phyloP scores from a whole-genome alignment of 2,113 vertebrate genomes.

The Charadrius vociferus region DNA sequence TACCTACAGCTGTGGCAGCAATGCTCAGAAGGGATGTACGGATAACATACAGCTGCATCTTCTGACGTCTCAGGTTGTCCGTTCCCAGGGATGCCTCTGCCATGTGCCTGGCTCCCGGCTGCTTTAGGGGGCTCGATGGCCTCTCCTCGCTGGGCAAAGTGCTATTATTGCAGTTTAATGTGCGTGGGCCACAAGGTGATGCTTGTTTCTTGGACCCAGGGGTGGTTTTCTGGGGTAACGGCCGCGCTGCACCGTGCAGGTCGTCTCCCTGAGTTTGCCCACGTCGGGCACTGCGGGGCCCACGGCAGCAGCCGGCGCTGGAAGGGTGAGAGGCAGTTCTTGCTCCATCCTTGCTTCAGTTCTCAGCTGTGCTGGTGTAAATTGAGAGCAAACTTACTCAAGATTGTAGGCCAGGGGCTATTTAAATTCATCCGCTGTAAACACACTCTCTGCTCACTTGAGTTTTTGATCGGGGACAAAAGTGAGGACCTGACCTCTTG shows the following conservation, averaged over 20 bases:
- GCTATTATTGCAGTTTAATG: not conserved
- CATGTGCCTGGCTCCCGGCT: rapidly evolving
- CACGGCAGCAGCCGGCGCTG: rapidly evolving
- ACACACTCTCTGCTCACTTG: not conserved
- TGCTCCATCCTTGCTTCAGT: not conserved
- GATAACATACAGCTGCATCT: not conserved
- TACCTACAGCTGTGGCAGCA: not conserved
- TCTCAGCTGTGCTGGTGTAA: not conserved
- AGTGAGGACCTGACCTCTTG: constrained; percentile 57
- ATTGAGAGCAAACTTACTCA: not conserved
- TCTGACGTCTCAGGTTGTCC: not conserved
- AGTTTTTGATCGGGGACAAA: not conserved
- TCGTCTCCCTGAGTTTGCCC: not conserved
- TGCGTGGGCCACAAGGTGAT: not conserved
- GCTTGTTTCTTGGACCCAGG: rapidly evolving
- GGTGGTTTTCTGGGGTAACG: not conserved
- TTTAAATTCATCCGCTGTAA: not conserved
- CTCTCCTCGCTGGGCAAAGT: not conserved
- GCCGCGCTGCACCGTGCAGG: rapidly evolving
- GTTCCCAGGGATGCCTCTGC: not conserved
- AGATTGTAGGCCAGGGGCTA: not conserved
- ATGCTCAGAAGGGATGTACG: not conserved
- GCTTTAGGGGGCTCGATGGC: not conserved
- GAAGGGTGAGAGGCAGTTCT: not conserved
- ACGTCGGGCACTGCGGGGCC: rapidly evolving